Percentiles rank a stretch among this genome's conserved stretches.
Conservation (phyloP, 37 sponge, comb jelly and placozoan genomes). For the Corticium candelabrum region DNA sequence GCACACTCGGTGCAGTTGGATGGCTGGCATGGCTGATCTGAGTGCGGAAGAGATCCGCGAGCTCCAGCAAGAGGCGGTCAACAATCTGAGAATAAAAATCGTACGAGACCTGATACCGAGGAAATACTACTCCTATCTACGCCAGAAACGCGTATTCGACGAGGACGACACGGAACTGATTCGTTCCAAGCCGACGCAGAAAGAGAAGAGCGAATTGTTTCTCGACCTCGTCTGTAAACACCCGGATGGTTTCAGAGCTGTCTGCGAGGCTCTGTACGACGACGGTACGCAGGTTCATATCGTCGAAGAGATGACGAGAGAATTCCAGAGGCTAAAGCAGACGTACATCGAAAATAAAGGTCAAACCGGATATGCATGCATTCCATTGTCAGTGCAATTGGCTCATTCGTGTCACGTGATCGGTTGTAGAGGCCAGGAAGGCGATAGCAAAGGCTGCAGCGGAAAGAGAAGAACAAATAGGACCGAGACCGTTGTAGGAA, state of each 20-base stretch:
- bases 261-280: constrained; percentile 31
- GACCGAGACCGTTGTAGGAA: too few relatives aligned
- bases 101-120: constrained; percentile 39
- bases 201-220: constrained; percentile 28
- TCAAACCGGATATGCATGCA: neutral
- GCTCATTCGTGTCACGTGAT: too few relatives aligned
- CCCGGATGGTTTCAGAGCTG: constrained; percentile 31
- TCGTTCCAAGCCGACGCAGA: constrained; percentile 11
- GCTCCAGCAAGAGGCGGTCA: constrained; percentile 30
- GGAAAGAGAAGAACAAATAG: too few relatives aligned
- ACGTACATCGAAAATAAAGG: neutral
- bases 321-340: constrained; percentile 18
- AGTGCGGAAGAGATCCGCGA: constrained; percentile 18
- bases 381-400: too few relatives aligned
- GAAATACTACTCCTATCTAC: constrained; percentile 23
- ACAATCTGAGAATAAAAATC: constrained; percentile 10
- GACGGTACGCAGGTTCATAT: constrained; percentile 48
- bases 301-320: constrained; percentile 29
- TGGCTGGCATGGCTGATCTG: neutral
- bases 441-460: too few relatives aligned
- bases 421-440: neutral
- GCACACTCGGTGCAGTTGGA: too few relatives aligned
- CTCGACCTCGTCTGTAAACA: constrained; percentile 45
- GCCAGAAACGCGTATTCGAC: constrained; percentile 20
- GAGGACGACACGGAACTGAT: constrained; percentile 52